Evolutionary conservation across 2,797 vertebrate genomes (phyloP).

Genomic region (Halcyon chelicuti): DNA sequence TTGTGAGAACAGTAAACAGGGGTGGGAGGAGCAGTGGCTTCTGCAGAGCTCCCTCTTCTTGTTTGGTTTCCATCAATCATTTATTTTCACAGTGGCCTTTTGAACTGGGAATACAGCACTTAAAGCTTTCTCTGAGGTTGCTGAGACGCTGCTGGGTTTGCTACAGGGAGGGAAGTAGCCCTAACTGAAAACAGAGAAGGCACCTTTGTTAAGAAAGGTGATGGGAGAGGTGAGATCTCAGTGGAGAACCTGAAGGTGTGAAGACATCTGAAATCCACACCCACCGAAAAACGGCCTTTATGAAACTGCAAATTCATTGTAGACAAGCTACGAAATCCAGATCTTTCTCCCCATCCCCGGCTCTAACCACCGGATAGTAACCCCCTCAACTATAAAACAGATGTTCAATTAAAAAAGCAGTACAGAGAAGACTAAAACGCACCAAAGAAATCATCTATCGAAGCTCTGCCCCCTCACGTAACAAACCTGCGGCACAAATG

Average conservation of each 20-base stretch:
- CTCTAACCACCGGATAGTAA: not conserved
- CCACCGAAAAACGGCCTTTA: not conserved
- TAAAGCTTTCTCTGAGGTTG: not conserved
- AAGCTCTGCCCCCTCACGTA: not conserved
- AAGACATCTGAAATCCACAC: not conserved
- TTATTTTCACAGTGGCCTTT: not conserved
- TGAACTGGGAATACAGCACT: rapidly evolving
- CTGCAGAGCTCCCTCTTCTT: not conserved
- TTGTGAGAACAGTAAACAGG: not conserved
- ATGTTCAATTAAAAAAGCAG: not conserved
- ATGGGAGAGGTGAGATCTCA: not conserved
- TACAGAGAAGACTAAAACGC: not conserved
- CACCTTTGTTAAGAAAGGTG: not conserved
- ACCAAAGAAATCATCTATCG: not conserved
- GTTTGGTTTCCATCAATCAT: not conserved
- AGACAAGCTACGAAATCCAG: not conserved
- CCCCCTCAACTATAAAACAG: not conserved
- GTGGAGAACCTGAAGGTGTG: not conserved
- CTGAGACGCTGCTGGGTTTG: not conserved
- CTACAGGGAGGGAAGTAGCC: not conserved
- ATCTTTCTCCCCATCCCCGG: rapidly evolving
- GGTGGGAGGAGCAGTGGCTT: not conserved
- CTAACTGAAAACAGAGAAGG: not conserved
- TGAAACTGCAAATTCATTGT: not conserved
- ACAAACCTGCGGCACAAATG: not conserved